These are phyloP conservation scores for cattle (Bos taurus) DNA, from an alignment of 2,113 vertebrate species.

Conservation along the genomic window ARS-UCD2.0 NC_037336.1:95141001-95141500, in stretches of 20 bases:
- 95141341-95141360: background rate
- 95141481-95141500: background rate
- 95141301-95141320: fast-evolving
- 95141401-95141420: too few relatives aligned
- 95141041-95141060: background rate
- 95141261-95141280: background rate
- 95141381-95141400: background rate
- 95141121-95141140: fast-evolving
- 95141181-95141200: background rate
- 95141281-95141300: fast-evolving
- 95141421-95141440: background rate
- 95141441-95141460: background rate
- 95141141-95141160: background rate
- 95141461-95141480: background rate
- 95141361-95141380: background rate
- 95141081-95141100: background rate
- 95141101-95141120: background rate
- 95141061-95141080: background rate
- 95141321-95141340: fast-evolving
- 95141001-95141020: background rate
- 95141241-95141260: too few relatives aligned
- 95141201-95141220: too few relatives aligned
- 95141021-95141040: background rate
- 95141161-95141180: background rate
- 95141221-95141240: too few relatives aligned